Evolutionary conservation across 2,888 invertebrate genomes (phyloP), one percentile per base, ranked within the genome.

Genomic region (Bombylius discolor): DNA sequence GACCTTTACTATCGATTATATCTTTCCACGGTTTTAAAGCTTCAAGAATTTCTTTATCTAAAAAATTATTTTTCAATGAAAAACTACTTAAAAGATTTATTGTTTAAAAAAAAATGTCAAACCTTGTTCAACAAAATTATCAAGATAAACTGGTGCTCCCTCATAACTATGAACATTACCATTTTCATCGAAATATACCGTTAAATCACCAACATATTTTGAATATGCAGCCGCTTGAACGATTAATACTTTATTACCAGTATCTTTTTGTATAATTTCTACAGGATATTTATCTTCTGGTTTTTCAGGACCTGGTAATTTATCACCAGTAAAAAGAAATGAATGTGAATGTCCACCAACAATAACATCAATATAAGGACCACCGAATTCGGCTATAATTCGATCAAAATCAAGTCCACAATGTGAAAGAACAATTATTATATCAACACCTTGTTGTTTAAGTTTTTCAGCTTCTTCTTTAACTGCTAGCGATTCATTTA

Each of bases 281-380:
- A 84, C 82, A 0, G 90, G 90, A 72, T 92, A 92, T 1, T 79
- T 77, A 8, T 84, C 84, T 13, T 63, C 66, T 0, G 83, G 74
- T 0, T 52, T 74, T 60, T 83, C 81, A 0, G 80, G 80, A 31
- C 80, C 81, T 0, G 81, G 81, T 0, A 75, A 68, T 1, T 68
- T 73, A 4, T 76, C 76, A 1, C 78, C 78, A 8, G 83, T 83
- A 69, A 81, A 91, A 1, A 92, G 77, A 62, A 92, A 81, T 0
- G 86, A 83, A 69, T 93, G 88, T 0, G 88, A 85, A 68, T 92
- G 92, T 0, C 84, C 87, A 6, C 92, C 92, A n/a, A 93, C 85
- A 56, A 93, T 85, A 0, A 92, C 77, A 68, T 90, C 88, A 53
- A 93, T 79, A 42, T 82, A 80, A 1, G 81, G 78, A 4, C 85